Evolutionary conservation across 2,797 vertebrate genomes (phyloP).

Genomic region (Pyrrhura leucotis): DNA sequence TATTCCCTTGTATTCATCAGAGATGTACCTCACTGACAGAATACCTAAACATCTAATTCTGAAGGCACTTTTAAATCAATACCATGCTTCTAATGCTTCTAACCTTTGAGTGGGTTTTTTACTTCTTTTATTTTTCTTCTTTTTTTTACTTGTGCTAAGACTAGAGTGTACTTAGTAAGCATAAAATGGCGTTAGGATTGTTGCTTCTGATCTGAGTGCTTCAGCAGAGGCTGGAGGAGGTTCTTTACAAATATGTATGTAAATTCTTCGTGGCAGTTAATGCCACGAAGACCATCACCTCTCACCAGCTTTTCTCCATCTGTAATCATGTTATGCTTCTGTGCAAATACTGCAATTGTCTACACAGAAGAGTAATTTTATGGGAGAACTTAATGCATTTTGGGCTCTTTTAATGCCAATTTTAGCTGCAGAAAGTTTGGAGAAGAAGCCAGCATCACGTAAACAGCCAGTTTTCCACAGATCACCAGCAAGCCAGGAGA

Average conservation of each 20-base stretch:
- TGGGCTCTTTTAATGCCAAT: background rate
- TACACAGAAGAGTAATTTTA: constrained; percentile 15
- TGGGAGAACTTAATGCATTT: background rate
- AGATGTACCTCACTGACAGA: background rate
- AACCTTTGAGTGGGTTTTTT: background rate
- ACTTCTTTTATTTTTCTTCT: no score
- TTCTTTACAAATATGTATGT: background rate
- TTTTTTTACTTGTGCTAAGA: background rate
- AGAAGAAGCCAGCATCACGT: background rate
- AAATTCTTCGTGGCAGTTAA: background rate
- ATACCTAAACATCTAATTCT: background rate
- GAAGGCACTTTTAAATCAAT: background rate
- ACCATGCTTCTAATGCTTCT: background rate
- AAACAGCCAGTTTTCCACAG: background rate
- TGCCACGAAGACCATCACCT: background rate
- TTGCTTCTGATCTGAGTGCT: background rate
- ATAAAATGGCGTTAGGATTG: background rate
- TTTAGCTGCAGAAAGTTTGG: constrained; percentile 9
- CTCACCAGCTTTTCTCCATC: background rate
- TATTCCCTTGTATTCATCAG: background rate
- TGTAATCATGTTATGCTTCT: background rate
- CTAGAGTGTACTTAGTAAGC: background rate
- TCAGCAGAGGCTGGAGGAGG: background rate
- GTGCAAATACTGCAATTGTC: background rate
- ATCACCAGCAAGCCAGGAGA: background rate